These are phyloP conservation scores for cat (Felis catus) DNA, from an alignment of 2,113 vertebrate genomes.

Conservation along the genomic window DNA sequence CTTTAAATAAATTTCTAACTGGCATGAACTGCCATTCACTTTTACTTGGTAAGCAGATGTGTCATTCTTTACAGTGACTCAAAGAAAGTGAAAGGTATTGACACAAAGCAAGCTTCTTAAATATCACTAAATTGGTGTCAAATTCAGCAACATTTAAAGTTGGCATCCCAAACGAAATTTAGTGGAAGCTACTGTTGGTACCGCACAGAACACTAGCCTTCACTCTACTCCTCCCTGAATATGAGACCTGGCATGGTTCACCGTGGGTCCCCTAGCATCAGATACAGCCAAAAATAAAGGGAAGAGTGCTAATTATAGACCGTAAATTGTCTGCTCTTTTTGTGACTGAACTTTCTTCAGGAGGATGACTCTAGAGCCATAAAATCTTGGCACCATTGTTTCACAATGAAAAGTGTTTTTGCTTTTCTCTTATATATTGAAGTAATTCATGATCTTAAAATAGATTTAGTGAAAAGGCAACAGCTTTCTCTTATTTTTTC, in stretches of 20 bases:
- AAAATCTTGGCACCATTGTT: constrained; percentile 13
- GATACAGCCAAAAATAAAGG: background rate
- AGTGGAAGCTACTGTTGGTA: background rate
- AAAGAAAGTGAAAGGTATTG: background rate
- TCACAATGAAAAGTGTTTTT: background rate
- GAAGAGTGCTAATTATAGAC: background rate
- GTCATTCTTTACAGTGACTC: background rate
- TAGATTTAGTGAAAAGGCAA: constrained; percentile 15
- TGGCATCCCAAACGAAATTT: background rate
- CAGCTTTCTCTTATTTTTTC: background rate
- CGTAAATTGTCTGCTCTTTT: background rate
- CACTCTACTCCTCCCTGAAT: background rate
- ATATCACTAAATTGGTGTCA: background rate
- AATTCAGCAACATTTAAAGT: background rate
- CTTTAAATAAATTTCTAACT: background rate
- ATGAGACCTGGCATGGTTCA: background rate
- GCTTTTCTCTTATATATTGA: constrained; percentile 29
- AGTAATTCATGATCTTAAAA: constrained; percentile 33
- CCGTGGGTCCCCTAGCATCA: background rate
- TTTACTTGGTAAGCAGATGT: background rate
- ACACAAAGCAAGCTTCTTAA: background rate
- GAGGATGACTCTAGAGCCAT: background rate
- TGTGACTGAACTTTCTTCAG: background rate
- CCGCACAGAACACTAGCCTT: background rate
- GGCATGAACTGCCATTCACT: background rate